Conservation (phyloP, 2,113 vertebrate species). For the Eublepharis macularius region DNA sequence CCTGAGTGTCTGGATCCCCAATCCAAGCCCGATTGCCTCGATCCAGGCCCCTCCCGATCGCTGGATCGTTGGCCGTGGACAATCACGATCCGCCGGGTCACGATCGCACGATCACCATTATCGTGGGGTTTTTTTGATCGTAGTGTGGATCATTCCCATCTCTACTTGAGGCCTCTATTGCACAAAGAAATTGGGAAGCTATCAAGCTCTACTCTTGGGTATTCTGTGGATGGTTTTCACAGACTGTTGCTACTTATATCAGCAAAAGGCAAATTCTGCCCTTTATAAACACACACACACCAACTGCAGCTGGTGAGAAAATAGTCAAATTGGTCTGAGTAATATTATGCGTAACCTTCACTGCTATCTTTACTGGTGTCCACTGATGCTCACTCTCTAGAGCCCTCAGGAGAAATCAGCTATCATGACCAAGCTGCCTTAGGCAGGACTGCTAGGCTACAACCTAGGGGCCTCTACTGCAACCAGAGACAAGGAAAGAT, state of each 20-base stretch:
- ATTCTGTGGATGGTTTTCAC: not conserved
- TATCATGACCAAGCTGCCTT: not conserved
- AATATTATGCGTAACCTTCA: not conserved
- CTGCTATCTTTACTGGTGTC: not conserved
- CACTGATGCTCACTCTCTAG: not conserved
- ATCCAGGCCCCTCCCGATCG: too few relatives aligned
- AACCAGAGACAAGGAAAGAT: not conserved
- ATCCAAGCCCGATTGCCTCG: too few relatives aligned
- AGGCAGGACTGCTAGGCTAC: too few relatives aligned
- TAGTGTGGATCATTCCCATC: too few relatives aligned
- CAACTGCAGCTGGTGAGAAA: not conserved
- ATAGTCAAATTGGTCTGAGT: not conserved
- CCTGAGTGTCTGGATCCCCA: too few relatives aligned
- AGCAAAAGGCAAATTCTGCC: not conserved
- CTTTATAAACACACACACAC: not conserved
- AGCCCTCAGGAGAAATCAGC: not conserved
- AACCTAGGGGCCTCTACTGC: not conserved
- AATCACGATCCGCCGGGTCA: too few relatives aligned
- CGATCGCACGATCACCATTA: too few relatives aligned
- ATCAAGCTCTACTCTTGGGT: not conserved
- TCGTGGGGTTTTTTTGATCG: too few relatives aligned
- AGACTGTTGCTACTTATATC: not conserved
- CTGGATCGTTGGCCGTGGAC: too few relatives aligned
- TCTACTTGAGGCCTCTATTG: not conserved
- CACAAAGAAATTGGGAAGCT: constrained; percentile 1